phyloP scores from a whole-genome alignment of 53 echinoderm and acorn worm genomes.

The Henricia sp. region DNA sequence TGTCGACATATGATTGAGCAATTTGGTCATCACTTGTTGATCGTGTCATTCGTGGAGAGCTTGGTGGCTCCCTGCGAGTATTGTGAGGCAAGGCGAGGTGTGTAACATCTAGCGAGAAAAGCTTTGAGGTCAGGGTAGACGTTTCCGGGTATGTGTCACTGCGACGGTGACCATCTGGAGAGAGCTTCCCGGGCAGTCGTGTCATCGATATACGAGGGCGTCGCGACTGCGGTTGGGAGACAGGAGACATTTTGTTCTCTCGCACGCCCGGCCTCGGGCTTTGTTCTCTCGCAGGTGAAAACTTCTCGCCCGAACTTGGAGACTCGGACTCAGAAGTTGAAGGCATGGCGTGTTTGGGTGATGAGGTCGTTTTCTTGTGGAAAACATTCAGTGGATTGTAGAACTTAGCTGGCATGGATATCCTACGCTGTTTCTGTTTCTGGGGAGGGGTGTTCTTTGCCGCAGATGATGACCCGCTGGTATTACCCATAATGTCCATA shows the following conservation, averaged over 20 bases:
- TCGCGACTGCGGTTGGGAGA: background rate
- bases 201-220: constrained; percentile 49
- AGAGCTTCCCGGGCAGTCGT: constrained; percentile 32
- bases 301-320: constrained; percentile 72
- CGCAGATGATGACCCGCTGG: constrained; percentile 48
- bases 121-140: constrained; percentile 72
- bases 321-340: constrained; percentile 85
- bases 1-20: background rate
- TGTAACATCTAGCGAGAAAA: constrained; percentile 87
- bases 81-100: constrained; percentile 54
- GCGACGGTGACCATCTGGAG: constrained; percentile 9
- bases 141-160: constrained; percentile 36
- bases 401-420: constrained; percentile 67
- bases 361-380: constrained; percentile 38
- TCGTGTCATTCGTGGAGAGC: constrained; percentile 9
- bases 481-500: constrained; percentile 33
- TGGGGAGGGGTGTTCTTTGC: constrained; percentile 38
- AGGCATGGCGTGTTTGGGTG: constrained; percentile 34
- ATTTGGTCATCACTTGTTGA: constrained; percentile 47
- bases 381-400: constrained; percentile 42
- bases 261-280: constrained; percentile 15
- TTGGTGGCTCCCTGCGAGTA: background rate
- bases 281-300: constrained; percentile 12
- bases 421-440: constrained; percentile 48
- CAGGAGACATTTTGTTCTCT: constrained; percentile 20